phyloP scores from a whole-genome alignment of 2,113 vertebrate species.

The Ictidomys tridecemlineatus region DNA sequence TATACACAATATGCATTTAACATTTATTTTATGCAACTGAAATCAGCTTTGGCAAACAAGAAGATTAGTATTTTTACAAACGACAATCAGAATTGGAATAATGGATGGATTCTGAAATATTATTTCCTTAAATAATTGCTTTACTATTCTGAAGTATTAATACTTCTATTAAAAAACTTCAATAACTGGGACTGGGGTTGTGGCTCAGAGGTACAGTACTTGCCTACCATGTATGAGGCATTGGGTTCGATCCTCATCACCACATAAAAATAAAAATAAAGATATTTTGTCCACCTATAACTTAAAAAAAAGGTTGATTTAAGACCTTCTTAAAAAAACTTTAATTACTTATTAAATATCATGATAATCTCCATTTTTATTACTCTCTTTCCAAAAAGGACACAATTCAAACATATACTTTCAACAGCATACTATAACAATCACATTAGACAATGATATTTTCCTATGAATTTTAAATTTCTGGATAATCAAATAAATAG shows the following conservation, averaged over 20 bases:
- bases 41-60: conserved; percentile 47
- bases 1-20: background rate
- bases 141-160: conserved; percentile 40
- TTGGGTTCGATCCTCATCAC: no score
- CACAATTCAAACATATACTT: conserved; percentile 57
- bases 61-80: conserved; percentile 23
- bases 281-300: no score
- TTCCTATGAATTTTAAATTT: conserved; percentile 40
- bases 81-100: conserved; percentile 61
- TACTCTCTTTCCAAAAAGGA: conserved; percentile 53
- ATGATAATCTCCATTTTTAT: conserved; percentile 41
- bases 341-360: conserved; percentile 5
- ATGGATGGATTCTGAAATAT: background rate
- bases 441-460: conserved; percentile 1
- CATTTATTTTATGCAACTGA: conserved; percentile 33
- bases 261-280: no score
- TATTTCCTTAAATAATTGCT: conserved; percentile 52
- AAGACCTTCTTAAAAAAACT: background rate
- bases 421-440: conserved; percentile 35
- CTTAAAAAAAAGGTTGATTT: background rate
- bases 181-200: no score
- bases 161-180: background rate
- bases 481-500: conserved; percentile 46
- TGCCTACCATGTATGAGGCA: no score
- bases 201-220: no score